Base-by-base conservation (phyloP, 2,113 vertebrate species). In the Gallinago jamesoni region DNA sequence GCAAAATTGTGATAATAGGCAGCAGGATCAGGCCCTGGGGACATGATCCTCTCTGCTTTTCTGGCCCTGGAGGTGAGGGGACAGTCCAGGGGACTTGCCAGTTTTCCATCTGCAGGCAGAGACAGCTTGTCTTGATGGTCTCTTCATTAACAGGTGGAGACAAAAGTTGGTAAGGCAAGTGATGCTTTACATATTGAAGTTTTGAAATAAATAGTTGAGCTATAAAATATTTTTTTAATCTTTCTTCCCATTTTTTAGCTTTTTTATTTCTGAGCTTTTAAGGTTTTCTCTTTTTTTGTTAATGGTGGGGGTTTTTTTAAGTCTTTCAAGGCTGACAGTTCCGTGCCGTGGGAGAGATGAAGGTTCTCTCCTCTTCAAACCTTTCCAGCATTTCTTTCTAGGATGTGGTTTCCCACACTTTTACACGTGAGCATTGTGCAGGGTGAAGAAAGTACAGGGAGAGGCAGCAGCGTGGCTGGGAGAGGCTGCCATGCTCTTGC, bases 391-490 rank as follows among this genome's bases (percentile, higher is more conserved):
- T 76, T 81, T 79, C 45, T 60, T 75, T 76, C 45, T 64, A 55
- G 62, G 39, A 28, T 5, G 1, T 45, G 56, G 18, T 50, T 83
- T 75, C 23, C 35, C 35, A 43, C 27, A 30, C 48, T 68, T 62
- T 9, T 13, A 15, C 1, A 0, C 27, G 13, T 30, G 31, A 63
- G 25, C 6, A 5, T 64, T 64, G 10, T 13, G 11, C 14, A 63
- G 47, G 25, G 11, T 50, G 43, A 41, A 47, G 41, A 39, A 52
- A 48, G 39, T 6, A 35, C 37, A 55, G 20, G 57, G 75, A 72
- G 37, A 75, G 28, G 50, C 31, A 73, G 43, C 37, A 66, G 3
- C 1, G 0, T 33, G 88, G n/a, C 55, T 77, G 56, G 27, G 47
- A 75, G 67, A 64, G 21, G 25, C 23, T 47, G 5, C 30, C 31